These are phyloP conservation scores for Agriopis leucophaearia DNA, from an alignment of 2,888 invertebrate genomes.

Conservation along the genomic window DNA sequence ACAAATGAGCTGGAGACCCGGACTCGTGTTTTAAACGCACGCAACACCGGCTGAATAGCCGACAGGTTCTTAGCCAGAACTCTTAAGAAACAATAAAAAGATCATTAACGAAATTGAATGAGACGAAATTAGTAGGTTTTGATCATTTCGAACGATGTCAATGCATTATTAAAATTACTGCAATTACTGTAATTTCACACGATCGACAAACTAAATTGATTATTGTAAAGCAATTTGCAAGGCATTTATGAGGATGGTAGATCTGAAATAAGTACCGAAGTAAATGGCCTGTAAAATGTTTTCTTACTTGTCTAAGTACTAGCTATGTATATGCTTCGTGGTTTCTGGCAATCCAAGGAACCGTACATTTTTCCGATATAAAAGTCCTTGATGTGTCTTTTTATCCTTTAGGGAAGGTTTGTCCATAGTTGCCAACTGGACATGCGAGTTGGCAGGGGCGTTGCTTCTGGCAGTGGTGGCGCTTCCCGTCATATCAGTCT, in stretches of 20 bases:
- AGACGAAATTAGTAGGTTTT: constrained; percentile 12
- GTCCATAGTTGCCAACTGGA: too few relatives aligned
- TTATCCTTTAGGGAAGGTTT: too few relatives aligned
- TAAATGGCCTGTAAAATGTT: too few relatives aligned
- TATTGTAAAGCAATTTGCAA: not conserved
- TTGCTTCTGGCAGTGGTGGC: too few relatives aligned
- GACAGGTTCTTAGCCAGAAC: constrained; percentile 39
- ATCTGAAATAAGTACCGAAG: too few relatives aligned
- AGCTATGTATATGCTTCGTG: too few relatives aligned
- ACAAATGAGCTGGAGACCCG: constrained; percentile 59
- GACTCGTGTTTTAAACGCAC: constrained; percentile 50
- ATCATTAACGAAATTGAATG: constrained; percentile 12
- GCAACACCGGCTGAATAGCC: constrained; percentile 45
- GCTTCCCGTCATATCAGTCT: too few relatives aligned
- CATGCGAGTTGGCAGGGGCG: too few relatives aligned
- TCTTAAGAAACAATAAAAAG: constrained; percentile 32
- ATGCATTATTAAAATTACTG: not conserved
- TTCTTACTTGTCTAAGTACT: too few relatives aligned
- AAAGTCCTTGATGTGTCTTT: too few relatives aligned
- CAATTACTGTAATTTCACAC: not conserved
- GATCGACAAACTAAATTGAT: not conserved
- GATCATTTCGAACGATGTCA: constrained; percentile 15
- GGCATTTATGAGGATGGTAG: not conserved
- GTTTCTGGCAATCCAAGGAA: too few relatives aligned
- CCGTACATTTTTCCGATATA: too few relatives aligned